Conservation (phyloP, 2,113 vertebrate genomes). For the Leptobrachium leishanense region DNA sequence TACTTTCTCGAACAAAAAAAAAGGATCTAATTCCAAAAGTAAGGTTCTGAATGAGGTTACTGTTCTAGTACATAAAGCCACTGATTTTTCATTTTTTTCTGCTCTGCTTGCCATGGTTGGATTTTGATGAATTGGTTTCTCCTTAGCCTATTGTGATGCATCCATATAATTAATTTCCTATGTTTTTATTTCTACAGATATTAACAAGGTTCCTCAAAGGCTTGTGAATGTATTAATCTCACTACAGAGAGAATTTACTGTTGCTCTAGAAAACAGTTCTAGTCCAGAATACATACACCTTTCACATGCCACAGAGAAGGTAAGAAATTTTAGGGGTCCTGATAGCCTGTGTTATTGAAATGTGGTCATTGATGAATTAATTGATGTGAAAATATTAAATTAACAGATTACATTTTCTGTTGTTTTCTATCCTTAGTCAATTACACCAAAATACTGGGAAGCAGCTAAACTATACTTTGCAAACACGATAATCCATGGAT, state of each 20-base stretch:
- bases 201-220: neutral
- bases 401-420: neutral
- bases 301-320: neutral
- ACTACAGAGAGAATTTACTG: neutral
- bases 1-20: too few relatives aligned
- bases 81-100: too few relatives aligned
- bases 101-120: too few relatives aligned
- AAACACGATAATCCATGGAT: neutral
- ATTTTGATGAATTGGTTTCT: too few relatives aligned
- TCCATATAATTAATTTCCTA: neutral
- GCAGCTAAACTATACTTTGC: conserved; percentile 4
- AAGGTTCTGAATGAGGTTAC: too few relatives aligned
- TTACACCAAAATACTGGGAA: neutral
- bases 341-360: too few relatives aligned
- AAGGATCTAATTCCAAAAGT: too few relatives aligned
- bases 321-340: neutral
- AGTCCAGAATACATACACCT: neutral
- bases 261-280: neutral
- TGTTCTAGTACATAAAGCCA: too few relatives aligned
- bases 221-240: neutral
- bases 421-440: neutral
- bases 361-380: neutral
- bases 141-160: too few relatives aligned
- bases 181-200: neutral
- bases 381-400: neutral